Evolutionary conservation across 2,888 invertebrate genomes (phyloP).

Genomic region (Leucophenga montana): DNA sequence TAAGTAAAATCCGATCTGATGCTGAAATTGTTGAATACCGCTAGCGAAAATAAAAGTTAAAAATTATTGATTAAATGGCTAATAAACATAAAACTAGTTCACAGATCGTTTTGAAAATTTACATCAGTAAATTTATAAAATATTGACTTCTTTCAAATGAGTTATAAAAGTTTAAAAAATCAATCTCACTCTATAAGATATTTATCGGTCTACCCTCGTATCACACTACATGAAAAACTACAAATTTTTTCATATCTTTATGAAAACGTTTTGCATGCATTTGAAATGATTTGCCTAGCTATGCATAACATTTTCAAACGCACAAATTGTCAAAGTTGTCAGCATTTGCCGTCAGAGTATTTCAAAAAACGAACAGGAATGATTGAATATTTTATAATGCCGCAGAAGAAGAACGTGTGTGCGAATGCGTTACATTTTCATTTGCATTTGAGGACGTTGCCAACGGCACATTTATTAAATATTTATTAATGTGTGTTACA

Average conservation of each 20-base stretch:
- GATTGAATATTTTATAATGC: conserved; percentile 12
- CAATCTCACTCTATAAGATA: too few relatives aligned
- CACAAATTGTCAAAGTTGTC: background rate
- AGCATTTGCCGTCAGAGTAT: background rate
- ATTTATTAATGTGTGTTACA: conserved; percentile 10
- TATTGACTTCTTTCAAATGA: too few relatives aligned
- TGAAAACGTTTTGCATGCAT: conserved; percentile 1
- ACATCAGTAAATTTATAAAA: too few relatives aligned
- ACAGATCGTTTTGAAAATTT: too few relatives aligned
- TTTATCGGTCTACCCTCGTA: too few relatives aligned
- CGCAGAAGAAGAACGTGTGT: background rate
- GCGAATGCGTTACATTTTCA: background rate
- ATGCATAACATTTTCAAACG: background rate
- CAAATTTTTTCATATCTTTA: background rate
- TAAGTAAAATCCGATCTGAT: too few relatives aligned
- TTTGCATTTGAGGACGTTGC: conserved; percentile 4
- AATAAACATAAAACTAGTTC: too few relatives aligned
- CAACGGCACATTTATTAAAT: conserved; percentile 3
- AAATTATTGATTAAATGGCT: too few relatives aligned
- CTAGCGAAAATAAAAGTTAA: too few relatives aligned
- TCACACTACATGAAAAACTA: background rate
- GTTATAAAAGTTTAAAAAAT: too few relatives aligned
- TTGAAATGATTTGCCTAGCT: conserved; percentile 12
- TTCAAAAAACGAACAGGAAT: background rate
- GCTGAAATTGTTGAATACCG: too few relatives aligned